A percentile compares a stretch with the other conserved stretches of the same genome.
phyloP scores from a whole-genome alignment of 1,140 invertebrate genomes.

The Drosophila rufa region DNA sequence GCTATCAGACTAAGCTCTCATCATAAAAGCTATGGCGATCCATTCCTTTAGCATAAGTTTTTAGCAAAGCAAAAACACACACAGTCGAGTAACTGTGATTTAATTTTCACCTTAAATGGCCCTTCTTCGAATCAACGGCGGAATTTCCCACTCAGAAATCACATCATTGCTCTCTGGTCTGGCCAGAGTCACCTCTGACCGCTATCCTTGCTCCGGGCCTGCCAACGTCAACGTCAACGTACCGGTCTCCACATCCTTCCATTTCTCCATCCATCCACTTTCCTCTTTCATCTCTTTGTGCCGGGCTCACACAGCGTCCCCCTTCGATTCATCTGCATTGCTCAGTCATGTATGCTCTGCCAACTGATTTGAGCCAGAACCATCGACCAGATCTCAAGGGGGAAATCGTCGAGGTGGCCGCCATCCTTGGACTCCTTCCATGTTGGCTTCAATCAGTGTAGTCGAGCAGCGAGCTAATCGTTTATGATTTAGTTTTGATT shows the following conservation, averaged over 20 bases:
- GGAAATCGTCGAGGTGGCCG: slow-evolving; percentile 4
- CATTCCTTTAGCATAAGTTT: not conserved
- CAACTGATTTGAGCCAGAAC: slow-evolving; percentile 73
- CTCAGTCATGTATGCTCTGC: slow-evolving; percentile 72
- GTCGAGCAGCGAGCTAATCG: slow-evolving; percentile 72
- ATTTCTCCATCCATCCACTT: not conserved
- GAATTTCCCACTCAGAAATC: slow-evolving; percentile 32
- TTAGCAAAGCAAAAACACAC: not conserved
- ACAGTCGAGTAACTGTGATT: slow-evolving; percentile 20
- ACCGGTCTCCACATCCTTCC: slow-evolving; percentile 12
- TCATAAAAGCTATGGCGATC: not conserved
- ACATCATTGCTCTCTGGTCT: slow-evolving; percentile 41
- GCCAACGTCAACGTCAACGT: slow-evolving; percentile 21
- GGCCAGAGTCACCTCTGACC: slow-evolving; percentile 19
- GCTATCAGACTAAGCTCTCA: too few species aligned
- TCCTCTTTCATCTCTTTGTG: slow-evolving; percentile 42
- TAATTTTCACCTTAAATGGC: slow-evolving; percentile 31
- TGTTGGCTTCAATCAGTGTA: slow-evolving; percentile 74
- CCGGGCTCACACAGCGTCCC: slow-evolving; percentile 16
- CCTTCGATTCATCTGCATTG: slow-evolving; percentile 65
- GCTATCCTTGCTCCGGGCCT: slow-evolving; percentile 6
- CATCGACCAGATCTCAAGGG: slow-evolving; percentile 15
- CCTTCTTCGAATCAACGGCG: slow-evolving; percentile 20
- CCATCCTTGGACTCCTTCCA: slow-evolving; percentile 18
- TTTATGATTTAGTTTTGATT: slow-evolving; percentile 82